phyloP scores from a whole-genome alignment of 1,140 invertebrate genomes.

The Musca domestica region DNA sequence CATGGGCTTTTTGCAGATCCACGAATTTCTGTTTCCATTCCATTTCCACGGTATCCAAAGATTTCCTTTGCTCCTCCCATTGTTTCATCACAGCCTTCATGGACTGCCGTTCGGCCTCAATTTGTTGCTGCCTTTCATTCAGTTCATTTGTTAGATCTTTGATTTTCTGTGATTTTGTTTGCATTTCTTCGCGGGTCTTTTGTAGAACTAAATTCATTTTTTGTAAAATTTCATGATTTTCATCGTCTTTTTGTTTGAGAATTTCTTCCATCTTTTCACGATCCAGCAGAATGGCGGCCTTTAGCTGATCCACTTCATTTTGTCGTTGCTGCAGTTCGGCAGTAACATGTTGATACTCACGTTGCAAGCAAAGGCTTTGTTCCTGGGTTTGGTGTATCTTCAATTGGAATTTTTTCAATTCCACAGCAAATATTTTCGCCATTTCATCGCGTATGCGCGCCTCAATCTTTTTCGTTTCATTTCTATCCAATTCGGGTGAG shows the following conservation, averaged over 20 bases:
- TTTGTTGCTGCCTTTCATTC: slow-evolving; percentile 44
- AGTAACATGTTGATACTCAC: slow-evolving; percentile 57
- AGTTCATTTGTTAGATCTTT: slow-evolving; percentile 33
- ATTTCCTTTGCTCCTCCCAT: slow-evolving; percentile 44
- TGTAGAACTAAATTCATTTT: slow-evolving; percentile 38
- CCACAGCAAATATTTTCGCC: slow-evolving; percentile 59
- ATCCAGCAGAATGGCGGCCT: slow-evolving; percentile 59
- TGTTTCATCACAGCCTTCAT: slow-evolving; percentile 50
- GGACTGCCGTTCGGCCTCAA: slow-evolving; percentile 45
- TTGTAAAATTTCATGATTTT: slow-evolving; percentile 27
- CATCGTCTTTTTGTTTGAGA: slow-evolving; percentile 52
- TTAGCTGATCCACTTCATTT: slow-evolving; percentile 58
- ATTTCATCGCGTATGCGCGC: slow-evolving; percentile 60
- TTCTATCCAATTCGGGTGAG: slow-evolving; percentile 29
- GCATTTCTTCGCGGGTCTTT: slow-evolving; percentile 38
- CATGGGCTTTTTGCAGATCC: slow-evolving; percentile 32
- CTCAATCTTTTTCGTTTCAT: slow-evolving; percentile 39
- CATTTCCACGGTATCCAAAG: slow-evolving; percentile 37
- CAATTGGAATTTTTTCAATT: slow-evolving; percentile 57
- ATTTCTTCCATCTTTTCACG: slow-evolving; percentile 58
- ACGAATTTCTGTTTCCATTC: slow-evolving; percentile 41
- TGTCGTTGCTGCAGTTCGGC: slow-evolving; percentile 43
- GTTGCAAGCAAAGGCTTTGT: slow-evolving; percentile 55
- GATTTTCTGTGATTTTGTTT: slow-evolving; percentile 37
- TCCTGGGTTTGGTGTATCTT: slow-evolving; percentile 57